phyloP scores from a whole-genome alignment of 2,888 invertebrate species.

The Melikaiella ostensackeni region DNA sequence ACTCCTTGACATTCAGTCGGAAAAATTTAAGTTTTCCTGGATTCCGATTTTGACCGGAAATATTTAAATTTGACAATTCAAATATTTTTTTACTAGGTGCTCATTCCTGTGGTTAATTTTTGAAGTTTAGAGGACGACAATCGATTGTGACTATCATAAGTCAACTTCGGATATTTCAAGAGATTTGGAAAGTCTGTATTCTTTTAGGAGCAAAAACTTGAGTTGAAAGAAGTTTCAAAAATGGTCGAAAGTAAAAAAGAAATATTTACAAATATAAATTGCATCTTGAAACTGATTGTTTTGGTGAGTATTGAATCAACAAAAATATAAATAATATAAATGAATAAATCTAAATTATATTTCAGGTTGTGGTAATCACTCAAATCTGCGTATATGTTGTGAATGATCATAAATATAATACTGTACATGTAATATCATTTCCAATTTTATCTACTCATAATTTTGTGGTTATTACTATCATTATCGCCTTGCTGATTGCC shows the following conservation, averaged over 20 bases:
- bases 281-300: slow-evolving; percentile 51
- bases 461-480: not conserved
- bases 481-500: not conserved
- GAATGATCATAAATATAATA: no score
- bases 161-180: not conserved
- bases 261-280: slow-evolving; percentile 49
- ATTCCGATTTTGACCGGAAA: no score
- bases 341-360: not conserved
- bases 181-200: not conserved
- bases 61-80: no score
- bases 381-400: no score
- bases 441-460: not conserved
- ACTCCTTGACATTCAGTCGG: no score
- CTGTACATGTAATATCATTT: no score
- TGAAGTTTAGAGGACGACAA: no score
- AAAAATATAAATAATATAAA: not conserved
- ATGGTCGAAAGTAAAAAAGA: slow-evolving; percentile 45
- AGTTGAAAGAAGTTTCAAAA: slow-evolving; percentile 11
- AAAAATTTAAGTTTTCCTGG: no score
- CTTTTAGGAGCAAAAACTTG: not conserved
- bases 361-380: not conserved
- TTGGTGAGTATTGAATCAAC: slow-evolving; percentile 45
- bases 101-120: no score
- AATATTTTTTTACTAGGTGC: no score
- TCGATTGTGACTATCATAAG: not conserved